These are phyloP conservation scores for Camponotus fellah DNA, from an alignment of 2,888 invertebrate species.

Conservation along the genomic window DNA sequence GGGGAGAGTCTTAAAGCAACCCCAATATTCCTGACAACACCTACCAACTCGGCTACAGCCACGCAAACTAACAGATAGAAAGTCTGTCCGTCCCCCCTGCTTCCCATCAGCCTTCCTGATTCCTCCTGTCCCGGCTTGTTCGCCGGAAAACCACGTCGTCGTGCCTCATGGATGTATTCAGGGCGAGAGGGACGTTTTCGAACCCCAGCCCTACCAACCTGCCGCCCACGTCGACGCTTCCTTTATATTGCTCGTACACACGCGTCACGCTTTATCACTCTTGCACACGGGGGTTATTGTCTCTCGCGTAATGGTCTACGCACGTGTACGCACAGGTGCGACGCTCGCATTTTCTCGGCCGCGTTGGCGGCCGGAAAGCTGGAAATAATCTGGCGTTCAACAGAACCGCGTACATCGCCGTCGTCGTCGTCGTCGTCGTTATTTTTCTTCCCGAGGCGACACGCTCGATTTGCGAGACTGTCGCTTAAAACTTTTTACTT, in stretches of 20 bases:
- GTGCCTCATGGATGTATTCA: conserved; percentile 71
- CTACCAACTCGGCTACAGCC: conserved; percentile 49
- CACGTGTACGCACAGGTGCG: conserved; percentile 58
- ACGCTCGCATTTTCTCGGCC: conserved; percentile 52
- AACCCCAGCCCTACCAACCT: conserved; percentile 33
- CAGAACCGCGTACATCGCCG: conserved; percentile 14
- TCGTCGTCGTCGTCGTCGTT: conserved; percentile 16
- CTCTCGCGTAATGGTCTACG: conserved; percentile 73
- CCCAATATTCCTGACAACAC: conserved; percentile 70
- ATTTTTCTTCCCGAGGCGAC: conserved; percentile 43
- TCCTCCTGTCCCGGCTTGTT: conserved; percentile 67
- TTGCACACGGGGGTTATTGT: conserved; percentile 79
- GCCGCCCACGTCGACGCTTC: conserved; percentile 65
- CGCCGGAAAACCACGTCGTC: conserved; percentile 75
- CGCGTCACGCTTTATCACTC: conserved; percentile 83
- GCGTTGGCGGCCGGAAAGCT: conserved; percentile 52
- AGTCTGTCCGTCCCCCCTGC: conserved; percentile 27
- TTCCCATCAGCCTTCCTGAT: conserved; percentile 50
- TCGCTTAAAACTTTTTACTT: conserved; percentile 50
- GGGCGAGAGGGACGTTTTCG: conserved; percentile 64
- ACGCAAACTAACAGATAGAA: conserved; percentile 67
- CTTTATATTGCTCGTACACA: conserved; percentile 78
- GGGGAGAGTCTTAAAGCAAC: conserved; percentile 50
- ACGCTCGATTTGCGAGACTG: conserved; percentile 53
- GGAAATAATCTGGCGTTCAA: conserved; percentile 35